Percentiles rank a stretch among this genome's conserved stretches.
Evolutionary conservation across 2,888 invertebrate species (phyloP).

Genomic region (Philonicus albiceps): DNA sequence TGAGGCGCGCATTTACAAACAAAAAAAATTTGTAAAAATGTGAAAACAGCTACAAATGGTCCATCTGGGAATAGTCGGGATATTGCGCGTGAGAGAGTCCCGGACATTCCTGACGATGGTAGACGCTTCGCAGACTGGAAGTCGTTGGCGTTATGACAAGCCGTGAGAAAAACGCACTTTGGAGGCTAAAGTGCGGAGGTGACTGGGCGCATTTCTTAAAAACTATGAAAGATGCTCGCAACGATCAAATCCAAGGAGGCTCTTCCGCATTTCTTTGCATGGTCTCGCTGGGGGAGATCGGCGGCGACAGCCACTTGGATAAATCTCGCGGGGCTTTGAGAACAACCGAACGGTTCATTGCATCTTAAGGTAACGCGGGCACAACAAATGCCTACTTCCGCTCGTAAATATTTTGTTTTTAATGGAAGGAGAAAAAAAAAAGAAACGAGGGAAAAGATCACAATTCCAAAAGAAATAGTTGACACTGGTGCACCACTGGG

Average conservation of each 20-base stretch:
- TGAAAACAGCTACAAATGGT: not conserved
- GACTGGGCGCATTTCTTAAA: too few species aligned
- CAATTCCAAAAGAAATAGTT: not conserved
- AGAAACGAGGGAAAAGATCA: not conserved
- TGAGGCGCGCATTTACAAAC: not conserved
- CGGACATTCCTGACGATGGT: not conserved
- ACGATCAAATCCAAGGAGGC: not conserved
- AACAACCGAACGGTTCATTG: conserved; percentile 21
- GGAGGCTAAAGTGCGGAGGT: conserved; percentile 3
- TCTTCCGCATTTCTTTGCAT: conserved; percentile 6
- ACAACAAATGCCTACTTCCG: conserved; percentile 27
- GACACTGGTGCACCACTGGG: not conserved
- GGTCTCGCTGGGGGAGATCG: not conserved
- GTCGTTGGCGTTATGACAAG: conserved; percentile 46
- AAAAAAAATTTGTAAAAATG: not conserved
- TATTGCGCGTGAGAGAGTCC: conserved; percentile 15
- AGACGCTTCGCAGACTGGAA: conserved; percentile 46
- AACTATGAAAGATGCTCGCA: not conserved
- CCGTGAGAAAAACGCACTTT: conserved; percentile 44
- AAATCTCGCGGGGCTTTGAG: not conserved
- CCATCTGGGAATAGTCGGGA: conserved; percentile 32
- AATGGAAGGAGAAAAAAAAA: not conserved
- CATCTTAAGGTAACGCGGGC: not conserved
- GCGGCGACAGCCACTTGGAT: not conserved
- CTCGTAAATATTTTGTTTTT: conserved; percentile 2